Evolutionary conservation across 1,140 invertebrate genomes (phyloP).

Genomic region (Phymastichus coffea): DNA sequence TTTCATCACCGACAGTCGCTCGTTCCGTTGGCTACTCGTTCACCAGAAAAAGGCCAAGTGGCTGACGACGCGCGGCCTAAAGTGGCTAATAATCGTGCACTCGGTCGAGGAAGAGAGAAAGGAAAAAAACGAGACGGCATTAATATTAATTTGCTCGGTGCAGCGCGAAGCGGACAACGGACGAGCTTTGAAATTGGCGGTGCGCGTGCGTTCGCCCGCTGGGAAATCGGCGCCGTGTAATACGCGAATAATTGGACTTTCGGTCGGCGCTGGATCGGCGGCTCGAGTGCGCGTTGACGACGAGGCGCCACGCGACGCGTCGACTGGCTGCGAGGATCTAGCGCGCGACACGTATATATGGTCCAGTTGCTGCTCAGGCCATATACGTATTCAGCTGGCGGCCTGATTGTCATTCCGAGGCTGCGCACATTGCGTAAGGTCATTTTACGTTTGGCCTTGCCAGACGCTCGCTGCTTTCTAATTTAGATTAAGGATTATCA

Average conservation of each 20-base stretch:
- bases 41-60: too few species aligned
- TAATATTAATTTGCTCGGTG: too few species aligned
- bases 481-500: neutral
- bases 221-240: constrained; percentile 6
- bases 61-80: neutral
- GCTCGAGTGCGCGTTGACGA: neutral
- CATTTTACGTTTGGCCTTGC: neutral
- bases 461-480: neutral
- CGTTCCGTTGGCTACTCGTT: too few species aligned
- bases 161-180: too few species aligned
- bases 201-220: too few species aligned
- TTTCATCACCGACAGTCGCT: neutral
- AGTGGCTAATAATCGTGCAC: constrained; percentile 13
- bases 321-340: too few species aligned
- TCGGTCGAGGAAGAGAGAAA: too few species aligned
- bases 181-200: too few species aligned
- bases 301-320: neutral
- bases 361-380: too few species aligned
- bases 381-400: too few species aligned
- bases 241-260: constrained; percentile 12
- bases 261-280: neutral
- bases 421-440: neutral
- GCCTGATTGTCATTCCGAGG: neutral
- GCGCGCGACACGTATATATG: too few species aligned
- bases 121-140: too few species aligned